These are phyloP conservation scores for Poecilobothrus nobilitatus DNA, from an alignment of 2,888 invertebrate species.

Conservation along the genomic window DNA sequence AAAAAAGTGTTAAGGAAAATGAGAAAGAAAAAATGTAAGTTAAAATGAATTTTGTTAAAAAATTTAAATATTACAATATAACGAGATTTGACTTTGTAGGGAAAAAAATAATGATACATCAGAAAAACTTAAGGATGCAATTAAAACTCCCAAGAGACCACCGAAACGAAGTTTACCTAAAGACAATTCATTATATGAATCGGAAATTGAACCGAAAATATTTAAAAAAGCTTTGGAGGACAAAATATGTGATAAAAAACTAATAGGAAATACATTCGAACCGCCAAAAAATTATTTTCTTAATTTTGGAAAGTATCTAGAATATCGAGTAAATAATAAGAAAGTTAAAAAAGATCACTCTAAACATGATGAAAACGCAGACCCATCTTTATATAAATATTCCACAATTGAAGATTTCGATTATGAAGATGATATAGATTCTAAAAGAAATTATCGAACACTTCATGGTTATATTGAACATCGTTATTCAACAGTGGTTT, in stretches of 20 bases:
- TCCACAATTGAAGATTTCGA: slow-evolving; percentile 35
- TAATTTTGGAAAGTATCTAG: slow-evolving; percentile 19
- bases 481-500: slow-evolving; percentile 37
- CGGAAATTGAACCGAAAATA: slow-evolving; percentile 30
- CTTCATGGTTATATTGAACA: slow-evolving; percentile 40
- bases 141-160: slow-evolving; percentile 10
- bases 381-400: slow-evolving; percentile 33
- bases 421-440: slow-evolving; percentile 36
- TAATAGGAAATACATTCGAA: slow-evolving; percentile 13
- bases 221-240: slow-evolving; percentile 30
- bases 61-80: too few species aligned
- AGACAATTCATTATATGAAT: slow-evolving; percentile 32
- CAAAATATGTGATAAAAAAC: slow-evolving; percentile 24
- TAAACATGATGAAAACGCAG: slow-evolving; percentile 23
- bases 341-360: slow-evolving; percentile 10
- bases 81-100: background rate
- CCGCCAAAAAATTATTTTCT: slow-evolving; percentile 18
- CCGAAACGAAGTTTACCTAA: slow-evolving; percentile 25
- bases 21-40: background rate
- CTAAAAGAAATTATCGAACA: slow-evolving; percentile 37
- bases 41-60: too few species aligned
- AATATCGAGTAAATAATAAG: slow-evolving; percentile 17
- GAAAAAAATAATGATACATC: background rate
- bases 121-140: background rate
- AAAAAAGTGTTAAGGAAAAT: slow-evolving; percentile 1